These are phyloP conservation scores for Pavo muticus DNA, from an alignment of 2,113 vertebrate genomes.

Conservation along the genomic window DNA sequence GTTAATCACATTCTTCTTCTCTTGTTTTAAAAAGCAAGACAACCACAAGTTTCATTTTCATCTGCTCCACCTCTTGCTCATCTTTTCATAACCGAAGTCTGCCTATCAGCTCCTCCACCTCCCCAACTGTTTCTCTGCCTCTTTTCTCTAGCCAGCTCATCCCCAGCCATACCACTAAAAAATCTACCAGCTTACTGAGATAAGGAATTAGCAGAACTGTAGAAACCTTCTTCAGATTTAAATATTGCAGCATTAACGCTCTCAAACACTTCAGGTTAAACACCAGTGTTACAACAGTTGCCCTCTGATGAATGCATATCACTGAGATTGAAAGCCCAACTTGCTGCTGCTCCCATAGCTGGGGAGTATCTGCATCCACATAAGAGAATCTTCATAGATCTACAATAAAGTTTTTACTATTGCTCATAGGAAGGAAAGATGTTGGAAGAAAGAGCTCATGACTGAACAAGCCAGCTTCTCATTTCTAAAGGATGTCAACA, in stretches of 20 bases:
- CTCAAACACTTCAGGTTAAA: not conserved
- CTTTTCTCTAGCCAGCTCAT: not conserved
- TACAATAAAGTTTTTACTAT: not conserved
- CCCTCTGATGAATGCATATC: not conserved
- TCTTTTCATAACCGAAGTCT: not conserved
- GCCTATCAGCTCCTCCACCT: not conserved
- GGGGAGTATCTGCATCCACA: not conserved
- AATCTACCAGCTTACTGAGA: not conserved
- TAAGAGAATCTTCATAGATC: rapidly evolving
- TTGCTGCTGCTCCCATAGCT: rapidly evolving
- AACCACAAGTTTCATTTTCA: not conserved
- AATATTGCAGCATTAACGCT: not conserved
- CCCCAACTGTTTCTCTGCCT: not conserved
- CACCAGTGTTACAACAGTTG: rapidly evolving
- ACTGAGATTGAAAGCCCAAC: not conserved
- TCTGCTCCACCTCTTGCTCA: not conserved
- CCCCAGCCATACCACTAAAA: not conserved
- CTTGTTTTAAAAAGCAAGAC: not conserved
- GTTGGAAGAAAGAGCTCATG: not conserved
- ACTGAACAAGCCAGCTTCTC: not conserved
- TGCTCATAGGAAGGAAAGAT: not conserved
- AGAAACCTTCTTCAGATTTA: not conserved
- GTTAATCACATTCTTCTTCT: not conserved
- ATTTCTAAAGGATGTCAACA: not conserved
- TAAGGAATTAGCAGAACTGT: not conserved